Conservation (phyloP, 2,797 vertebrate genomes). For the Chlorospingus flavigularis region DNA sequence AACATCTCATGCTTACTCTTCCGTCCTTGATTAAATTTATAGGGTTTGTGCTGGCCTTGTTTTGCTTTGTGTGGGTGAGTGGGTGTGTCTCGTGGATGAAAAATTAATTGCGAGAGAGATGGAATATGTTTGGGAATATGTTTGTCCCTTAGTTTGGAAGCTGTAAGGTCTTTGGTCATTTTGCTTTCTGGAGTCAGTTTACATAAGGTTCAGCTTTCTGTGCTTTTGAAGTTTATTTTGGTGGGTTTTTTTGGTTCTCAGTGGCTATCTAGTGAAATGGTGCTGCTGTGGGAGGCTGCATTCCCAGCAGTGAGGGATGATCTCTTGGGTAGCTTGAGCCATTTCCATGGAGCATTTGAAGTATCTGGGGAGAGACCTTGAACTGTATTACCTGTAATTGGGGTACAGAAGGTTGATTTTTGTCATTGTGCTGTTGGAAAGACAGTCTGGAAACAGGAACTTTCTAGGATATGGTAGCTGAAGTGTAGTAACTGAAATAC, state of each 20-base stretch:
- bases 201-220: neutral
- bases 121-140: neutral
- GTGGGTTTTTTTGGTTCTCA: neutral
- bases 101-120: neutral
- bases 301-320: neutral
- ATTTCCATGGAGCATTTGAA: neutral
- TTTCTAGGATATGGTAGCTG: neutral
- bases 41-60: constrained; percentile 22
- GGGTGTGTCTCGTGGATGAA: constrained; percentile 33
- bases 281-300: neutral
- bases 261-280: neutral
- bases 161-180: neutral
- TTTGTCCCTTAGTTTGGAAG: neutral
- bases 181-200: neutral
- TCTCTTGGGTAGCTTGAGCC: neutral
- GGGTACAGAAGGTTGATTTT: neutral
- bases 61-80: constrained; percentile 54
- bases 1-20: constrained; percentile 15
- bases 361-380: neutral
- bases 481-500: neutral
- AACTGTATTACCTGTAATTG: neutral
- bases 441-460: neutral
- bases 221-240: neutral
- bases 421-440: neutral
- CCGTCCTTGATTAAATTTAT: constrained; percentile 42